phyloP scores from a whole-genome alignment of 2,888 invertebrate genomes.

The Drosophila nr. medialis region DNA sequence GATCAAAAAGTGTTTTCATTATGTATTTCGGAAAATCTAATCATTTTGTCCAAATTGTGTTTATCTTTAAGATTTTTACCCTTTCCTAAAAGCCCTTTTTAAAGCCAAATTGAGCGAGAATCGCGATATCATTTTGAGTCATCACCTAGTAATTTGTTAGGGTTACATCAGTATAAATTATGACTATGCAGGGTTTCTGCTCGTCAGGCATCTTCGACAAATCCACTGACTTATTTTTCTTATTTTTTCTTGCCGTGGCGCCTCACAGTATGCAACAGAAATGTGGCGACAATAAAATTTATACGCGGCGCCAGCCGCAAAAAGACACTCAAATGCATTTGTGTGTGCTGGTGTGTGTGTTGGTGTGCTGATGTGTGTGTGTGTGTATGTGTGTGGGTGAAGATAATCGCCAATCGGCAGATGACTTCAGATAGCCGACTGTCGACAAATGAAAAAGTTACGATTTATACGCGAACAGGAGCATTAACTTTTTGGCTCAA shows the following conservation, averaged over 20 bases:
- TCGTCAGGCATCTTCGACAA: neutral
- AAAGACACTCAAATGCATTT: constrained; percentile 23
- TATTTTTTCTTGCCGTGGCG: constrained; percentile 54
- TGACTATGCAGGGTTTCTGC: neutral
- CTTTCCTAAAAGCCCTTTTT: rapidly evolving
- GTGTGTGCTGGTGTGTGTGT: constrained; percentile 12
- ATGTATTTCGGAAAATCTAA: too few relatives aligned
- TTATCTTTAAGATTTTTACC: too few relatives aligned
- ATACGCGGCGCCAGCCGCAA: constrained; percentile 65
- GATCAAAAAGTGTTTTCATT: rapidly evolving
- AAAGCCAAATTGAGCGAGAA: too few relatives aligned
- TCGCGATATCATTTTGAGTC: too few relatives aligned
- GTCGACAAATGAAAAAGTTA: constrained; percentile 18
- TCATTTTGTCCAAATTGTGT: too few relatives aligned
- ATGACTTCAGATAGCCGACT: neutral
- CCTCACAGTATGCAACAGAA: constrained; percentile 77
- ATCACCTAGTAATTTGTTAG: neutral
- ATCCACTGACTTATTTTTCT: neutral
- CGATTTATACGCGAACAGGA: constrained; percentile 27
- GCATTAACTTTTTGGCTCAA: constrained; percentile 24
- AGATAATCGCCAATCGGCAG: constrained; percentile 30
- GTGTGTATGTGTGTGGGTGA: constrained; percentile 13
- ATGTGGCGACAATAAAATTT: constrained; percentile 81
- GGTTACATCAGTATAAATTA: neutral
- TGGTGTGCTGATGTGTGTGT: neutral